A percentile compares a stretch with the other conserved stretches of the same genome.
phyloP scores from a whole-genome alignment of 2,888 invertebrate genomes.

The Drosophila bunnanda region DNA sequence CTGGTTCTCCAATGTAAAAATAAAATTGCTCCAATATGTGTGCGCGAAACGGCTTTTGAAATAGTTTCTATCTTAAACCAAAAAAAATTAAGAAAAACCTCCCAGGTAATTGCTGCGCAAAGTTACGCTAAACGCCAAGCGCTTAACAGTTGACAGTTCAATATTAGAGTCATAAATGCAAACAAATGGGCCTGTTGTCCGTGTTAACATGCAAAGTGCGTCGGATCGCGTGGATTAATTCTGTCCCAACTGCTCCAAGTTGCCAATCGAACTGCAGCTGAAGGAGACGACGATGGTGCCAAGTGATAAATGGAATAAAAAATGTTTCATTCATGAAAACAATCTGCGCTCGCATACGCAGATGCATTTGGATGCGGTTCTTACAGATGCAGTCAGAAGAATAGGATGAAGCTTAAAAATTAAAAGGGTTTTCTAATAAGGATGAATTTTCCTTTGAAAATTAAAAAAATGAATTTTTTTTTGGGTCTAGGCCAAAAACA shows the following conservation, averaged over 20 bases:
- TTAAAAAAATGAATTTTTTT: background rate
- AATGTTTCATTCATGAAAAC: constrained; percentile 68
- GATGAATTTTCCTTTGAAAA: background rate
- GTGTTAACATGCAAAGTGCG: constrained; percentile 32
- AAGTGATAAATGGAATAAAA: constrained; percentile 61
- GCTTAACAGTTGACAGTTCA: constrained; percentile 19
- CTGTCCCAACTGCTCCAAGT: constrained; percentile 13
- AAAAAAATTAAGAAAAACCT: constrained; percentile 1
- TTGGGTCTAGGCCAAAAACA: background rate
- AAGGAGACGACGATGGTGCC: constrained; percentile 36
- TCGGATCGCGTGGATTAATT: constrained; percentile 17
- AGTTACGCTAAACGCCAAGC: constrained; percentile 23
- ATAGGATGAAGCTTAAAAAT: background rate
- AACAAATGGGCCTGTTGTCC: constrained; percentile 27
- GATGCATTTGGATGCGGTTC: constrained; percentile 26
- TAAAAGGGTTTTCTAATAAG: background rate
- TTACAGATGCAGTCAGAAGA: constrained; percentile 25
- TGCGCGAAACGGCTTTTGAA: constrained; percentile 36
- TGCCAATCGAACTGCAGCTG: constrained; percentile 44
- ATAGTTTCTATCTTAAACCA: constrained; percentile 5
- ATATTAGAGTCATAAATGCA: constrained; percentile 17
- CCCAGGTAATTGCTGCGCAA: constrained; percentile 29
- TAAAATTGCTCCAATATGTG: constrained; percentile 46
- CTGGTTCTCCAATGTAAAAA: constrained; percentile 56
- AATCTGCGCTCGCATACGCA: constrained; percentile 36